Percentiles rank a stretch among this genome's conserved stretches.
These are phyloP conservation scores for Seira musarum DNA, from an alignment of 2,888 invertebrate genomes.

Conservation along the genomic window DNA sequence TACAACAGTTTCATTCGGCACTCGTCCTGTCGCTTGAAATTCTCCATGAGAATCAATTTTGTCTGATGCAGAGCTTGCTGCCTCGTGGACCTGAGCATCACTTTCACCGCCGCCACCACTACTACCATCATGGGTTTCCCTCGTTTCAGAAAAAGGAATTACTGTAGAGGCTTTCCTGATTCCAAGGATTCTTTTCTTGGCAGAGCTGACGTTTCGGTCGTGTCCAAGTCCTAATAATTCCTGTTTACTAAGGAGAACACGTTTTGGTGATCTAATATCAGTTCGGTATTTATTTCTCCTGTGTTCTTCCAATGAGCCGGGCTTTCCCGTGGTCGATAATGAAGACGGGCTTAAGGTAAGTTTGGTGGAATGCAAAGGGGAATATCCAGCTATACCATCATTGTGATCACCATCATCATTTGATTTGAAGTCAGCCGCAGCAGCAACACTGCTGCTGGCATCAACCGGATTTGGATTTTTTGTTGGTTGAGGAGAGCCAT, in stretches of 20 bases:
- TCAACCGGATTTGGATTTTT: no score
- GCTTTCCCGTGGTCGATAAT: no score
- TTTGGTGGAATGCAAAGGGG: background rate
- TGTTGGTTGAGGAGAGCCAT: no score
- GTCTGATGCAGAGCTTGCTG: background rate
- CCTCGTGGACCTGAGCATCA: no score
- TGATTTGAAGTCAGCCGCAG: background rate
- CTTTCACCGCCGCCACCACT: no score
- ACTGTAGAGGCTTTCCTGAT: conserved; percentile 39
- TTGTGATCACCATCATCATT: background rate
- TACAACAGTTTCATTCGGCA: conserved; percentile 7
- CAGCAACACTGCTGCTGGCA: background rate
- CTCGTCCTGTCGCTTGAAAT: background rate
- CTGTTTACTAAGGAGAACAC: background rate
- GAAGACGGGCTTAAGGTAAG: background rate
- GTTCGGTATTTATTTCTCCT: conserved; percentile 28
- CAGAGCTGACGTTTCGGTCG: background rate
- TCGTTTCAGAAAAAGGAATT: no score
- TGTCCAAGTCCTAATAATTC: background rate
- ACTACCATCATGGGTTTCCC: no score
- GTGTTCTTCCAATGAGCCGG: conserved; percentile 30
- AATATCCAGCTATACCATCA: background rate
- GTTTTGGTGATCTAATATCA: conserved; percentile 20
- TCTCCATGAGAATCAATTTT: no score
- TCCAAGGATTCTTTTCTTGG: conserved; percentile 51